Percentiles rank a stretch among this genome's conserved stretches.
Evolutionary conservation across 2,888 invertebrate species (phyloP).

Genomic region (Euproctis similis): DNA sequence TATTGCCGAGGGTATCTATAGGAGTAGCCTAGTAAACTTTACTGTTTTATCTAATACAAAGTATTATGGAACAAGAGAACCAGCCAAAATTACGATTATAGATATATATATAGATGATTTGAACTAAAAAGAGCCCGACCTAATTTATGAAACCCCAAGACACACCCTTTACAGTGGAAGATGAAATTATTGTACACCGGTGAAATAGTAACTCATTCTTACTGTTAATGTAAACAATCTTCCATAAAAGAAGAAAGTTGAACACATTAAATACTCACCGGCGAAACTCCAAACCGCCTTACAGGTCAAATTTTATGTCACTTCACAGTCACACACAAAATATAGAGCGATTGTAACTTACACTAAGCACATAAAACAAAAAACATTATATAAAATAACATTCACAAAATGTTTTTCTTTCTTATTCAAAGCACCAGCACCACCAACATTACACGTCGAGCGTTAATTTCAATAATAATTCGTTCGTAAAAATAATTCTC

Average conservation of each 20-base stretch:
- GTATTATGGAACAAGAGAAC: slow-evolving; percentile 13
- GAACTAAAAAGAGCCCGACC: slow-evolving; percentile 46
- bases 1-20: slow-evolving; percentile 8
- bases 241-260: slow-evolving; percentile 34
- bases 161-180: slow-evolving; percentile 54
- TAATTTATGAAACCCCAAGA: slow-evolving; percentile 35
- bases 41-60: too few relatives aligned
- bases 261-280: slow-evolving; percentile 53
- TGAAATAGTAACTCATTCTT: slow-evolving; percentile 24
- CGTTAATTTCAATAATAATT: slow-evolving; percentile 56
- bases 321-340: slow-evolving; percentile 49
- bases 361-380: slow-evolving; percentile 67
- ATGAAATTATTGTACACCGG: slow-evolving; percentile 26
- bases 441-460: slow-evolving; percentile 60
- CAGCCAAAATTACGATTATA: slow-evolving; percentile 8
- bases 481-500: slow-evolving; percentile 52
- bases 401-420: slow-evolving; percentile 51
- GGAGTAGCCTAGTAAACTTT: too few relatives aligned
- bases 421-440: slow-evolving; percentile 65
- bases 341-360: slow-evolving; percentile 47
- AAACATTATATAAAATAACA: slow-evolving; percentile 58
- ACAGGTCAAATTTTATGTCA: slow-evolving; percentile 45
- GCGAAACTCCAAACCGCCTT: slow-evolving; percentile 46
- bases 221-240: slow-evolving; percentile 37
- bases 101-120: slow-evolving; percentile 7